These are phyloP conservation scores for Ispidina picta DNA, from an alignment of 2,797 vertebrate species.

Conservation along the genomic window DNA sequence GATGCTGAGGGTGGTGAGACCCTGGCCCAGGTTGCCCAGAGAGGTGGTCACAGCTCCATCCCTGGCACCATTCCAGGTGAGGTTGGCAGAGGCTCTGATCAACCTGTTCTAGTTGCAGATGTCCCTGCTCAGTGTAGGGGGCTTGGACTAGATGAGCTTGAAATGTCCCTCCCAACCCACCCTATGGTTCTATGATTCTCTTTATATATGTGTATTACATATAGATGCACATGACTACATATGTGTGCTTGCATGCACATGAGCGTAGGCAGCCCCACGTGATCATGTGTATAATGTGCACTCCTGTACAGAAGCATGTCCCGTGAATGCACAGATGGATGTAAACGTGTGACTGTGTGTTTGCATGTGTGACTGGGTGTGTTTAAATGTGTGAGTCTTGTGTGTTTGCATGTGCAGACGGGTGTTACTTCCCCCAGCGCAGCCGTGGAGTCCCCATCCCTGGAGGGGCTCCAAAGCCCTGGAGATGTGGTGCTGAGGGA, in stretches of 20 bases:
- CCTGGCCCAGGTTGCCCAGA: not conserved
- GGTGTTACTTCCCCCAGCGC: not conserved
- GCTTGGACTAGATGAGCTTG: not conserved
- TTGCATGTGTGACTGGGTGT: fast-evolving
- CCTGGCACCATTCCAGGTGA: not conserved
- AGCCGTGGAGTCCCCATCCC: not conserved
- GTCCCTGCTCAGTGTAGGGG: not conserved
- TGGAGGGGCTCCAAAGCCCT: not conserved
- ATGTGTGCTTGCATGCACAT: fast-evolving
- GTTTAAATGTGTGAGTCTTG: too few relatives aligned
- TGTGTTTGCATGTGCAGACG: not conserved
- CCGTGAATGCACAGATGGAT: not conserved
- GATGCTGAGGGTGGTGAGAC: not conserved
- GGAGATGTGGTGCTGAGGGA: not conserved
- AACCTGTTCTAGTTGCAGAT: not conserved
- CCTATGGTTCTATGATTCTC: not conserved
- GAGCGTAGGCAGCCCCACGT: not conserved
- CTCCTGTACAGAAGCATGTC: fast-evolving
- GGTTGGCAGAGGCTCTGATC: not conserved
- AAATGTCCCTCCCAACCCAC: not conserved
- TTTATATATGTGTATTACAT: not conserved
- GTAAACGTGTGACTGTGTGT: fast-evolving
- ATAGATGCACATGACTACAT: not conserved
- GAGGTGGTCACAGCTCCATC: not conserved
- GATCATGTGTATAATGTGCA: fast-evolving